A percentile compares a stretch with the other conserved stretches of the same genome.
Conservation (phyloP, 1,140 invertebrate species). For the Nephila pilipes region DNA sequence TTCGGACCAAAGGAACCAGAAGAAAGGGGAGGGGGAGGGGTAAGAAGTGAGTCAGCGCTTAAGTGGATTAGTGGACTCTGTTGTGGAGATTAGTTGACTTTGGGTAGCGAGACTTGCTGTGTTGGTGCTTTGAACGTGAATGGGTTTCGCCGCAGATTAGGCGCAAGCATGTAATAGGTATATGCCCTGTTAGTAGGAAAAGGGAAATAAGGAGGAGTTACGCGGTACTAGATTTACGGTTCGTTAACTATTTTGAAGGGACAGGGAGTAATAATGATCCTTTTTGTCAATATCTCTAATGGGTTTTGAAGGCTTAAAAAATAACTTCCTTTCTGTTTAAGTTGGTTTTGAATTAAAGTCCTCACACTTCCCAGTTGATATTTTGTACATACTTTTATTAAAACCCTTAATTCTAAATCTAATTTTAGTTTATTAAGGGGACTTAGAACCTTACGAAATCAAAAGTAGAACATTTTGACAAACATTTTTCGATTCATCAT, state of each 20-base stretch:
- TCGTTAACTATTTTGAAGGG: background rate
- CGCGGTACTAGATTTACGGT: background rate
- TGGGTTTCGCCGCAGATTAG: slow-evolving; percentile 21
- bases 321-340: background rate
- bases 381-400: too few relatives aligned
- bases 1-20: background rate
- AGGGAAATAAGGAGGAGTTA: background rate
- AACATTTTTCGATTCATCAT: too few relatives aligned
- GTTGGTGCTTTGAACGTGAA: background rate
- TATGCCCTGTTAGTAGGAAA: background rate
- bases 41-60: slow-evolving; percentile 42
- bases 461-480: too few relatives aligned
- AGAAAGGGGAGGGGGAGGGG: background rate
- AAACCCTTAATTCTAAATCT: too few relatives aligned
- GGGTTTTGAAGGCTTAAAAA: background rate
- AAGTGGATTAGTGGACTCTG: slow-evolving; percentile 71
- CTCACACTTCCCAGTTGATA: too few relatives aligned
- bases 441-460: too few relatives aligned
- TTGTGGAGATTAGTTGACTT: slow-evolving; percentile 70
- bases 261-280: background rate
- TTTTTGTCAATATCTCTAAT: background rate
- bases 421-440: too few relatives aligned
- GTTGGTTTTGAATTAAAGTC: background rate
- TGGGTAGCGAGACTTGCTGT: background rate
- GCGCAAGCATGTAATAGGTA: background rate